Percentiles rank a stretch among this genome's conserved stretches.
phyloP scores from a whole-genome alignment of 2,888 invertebrate species.

The Drosophila suboccidentalis region DNA sequence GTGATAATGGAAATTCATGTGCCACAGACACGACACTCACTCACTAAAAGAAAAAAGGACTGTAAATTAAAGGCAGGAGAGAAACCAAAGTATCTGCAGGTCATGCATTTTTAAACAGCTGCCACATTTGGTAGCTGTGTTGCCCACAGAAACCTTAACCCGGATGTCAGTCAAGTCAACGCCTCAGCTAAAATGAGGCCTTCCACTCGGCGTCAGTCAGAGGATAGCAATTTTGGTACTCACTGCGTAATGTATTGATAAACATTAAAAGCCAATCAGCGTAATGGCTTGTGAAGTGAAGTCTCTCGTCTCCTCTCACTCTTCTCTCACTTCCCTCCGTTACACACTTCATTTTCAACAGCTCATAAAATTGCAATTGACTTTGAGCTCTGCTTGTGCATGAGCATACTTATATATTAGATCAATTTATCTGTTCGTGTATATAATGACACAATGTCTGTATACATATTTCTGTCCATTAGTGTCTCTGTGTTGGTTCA shows the following conservation, averaged over 20 bases:
- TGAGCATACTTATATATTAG: slow-evolving; percentile 14
- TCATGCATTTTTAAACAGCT: slow-evolving; percentile 60
- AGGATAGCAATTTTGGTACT: slow-evolving; percentile 26
- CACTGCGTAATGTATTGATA: slow-evolving; percentile 75
- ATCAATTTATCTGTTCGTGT: slow-evolving; percentile 17
- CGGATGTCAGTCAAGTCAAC: slow-evolving; percentile 29
- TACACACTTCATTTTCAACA: slow-evolving; percentile 74
- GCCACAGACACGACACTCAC: slow-evolving; percentile 57
- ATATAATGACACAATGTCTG: slow-evolving; percentile 19
- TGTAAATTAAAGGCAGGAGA: not conserved
- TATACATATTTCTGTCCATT: not conserved
- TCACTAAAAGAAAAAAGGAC: not conserved
- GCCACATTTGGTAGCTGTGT: slow-evolving; percentile 9
- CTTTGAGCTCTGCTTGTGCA: slow-evolving; percentile 52
- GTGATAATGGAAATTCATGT: slow-evolving; percentile 78
- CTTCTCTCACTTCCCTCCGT: slow-evolving; percentile 9
- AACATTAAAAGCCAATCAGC: slow-evolving; percentile 80
- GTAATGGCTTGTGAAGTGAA: slow-evolving; percentile 77
- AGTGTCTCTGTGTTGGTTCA: slow-evolving; percentile 20
- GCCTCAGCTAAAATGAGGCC: slow-evolving; percentile 32
- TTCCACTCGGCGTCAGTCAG: slow-evolving; percentile 18
- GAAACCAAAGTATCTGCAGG: slow-evolving; percentile 24
- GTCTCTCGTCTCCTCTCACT: slow-evolving; percentile 21
- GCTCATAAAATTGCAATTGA: slow-evolving; percentile 80
- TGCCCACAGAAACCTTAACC: slow-evolving; percentile 31